Conservation (phyloP, 1,140 invertebrate species). For the Caenorhabditis latens region DNA sequence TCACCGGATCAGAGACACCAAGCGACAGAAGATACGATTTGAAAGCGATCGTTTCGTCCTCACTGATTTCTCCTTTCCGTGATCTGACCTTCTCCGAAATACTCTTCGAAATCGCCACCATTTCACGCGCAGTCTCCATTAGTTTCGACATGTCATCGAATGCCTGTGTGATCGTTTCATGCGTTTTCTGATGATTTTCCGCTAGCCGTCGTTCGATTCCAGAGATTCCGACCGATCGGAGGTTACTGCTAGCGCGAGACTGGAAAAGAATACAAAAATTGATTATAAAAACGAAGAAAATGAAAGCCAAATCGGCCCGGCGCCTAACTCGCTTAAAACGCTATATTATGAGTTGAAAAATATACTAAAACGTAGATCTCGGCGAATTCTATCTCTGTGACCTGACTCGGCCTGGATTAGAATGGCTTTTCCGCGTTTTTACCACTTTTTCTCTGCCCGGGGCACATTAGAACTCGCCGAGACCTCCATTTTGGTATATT, state of each 20-base stretch:
- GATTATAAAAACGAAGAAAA: background rate
- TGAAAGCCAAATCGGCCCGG: too few species aligned
- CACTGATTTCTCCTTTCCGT: conserved; percentile 93
- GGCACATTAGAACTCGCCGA: too few species aligned
- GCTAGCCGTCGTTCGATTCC: conserved; percentile 93
- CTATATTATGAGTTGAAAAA: too few species aligned
- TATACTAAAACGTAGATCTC: too few species aligned
- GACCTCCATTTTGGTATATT: too few species aligned
- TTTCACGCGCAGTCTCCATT: conserved; percentile 96
- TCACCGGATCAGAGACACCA: conserved; percentile 93
- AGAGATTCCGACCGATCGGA: conserved; percentile 84
- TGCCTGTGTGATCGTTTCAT: conserved; percentile 88
- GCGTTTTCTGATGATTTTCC: conserved; percentile 89
- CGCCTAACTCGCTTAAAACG: too few species aligned
- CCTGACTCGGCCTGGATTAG: too few species aligned
- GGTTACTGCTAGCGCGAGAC: conserved; percentile 67
- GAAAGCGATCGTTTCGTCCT: conserved; percentile 95
- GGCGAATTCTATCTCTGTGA: too few species aligned
- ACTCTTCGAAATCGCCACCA: conserved; percentile 91
- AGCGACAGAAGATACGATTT: conserved; percentile 95
- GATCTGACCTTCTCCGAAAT: conserved; percentile 94
- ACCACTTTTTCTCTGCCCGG: too few species aligned
- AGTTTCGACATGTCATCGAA: conserved; percentile 95
- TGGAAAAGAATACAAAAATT: background rate
- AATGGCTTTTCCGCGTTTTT: too few species aligned